A percentile compares a stretch with the other conserved stretches of the same genome.
Evolutionary conservation across 2,888 invertebrate species (phyloP).

Genomic region (Brassicogethes aeneus): DNA sequence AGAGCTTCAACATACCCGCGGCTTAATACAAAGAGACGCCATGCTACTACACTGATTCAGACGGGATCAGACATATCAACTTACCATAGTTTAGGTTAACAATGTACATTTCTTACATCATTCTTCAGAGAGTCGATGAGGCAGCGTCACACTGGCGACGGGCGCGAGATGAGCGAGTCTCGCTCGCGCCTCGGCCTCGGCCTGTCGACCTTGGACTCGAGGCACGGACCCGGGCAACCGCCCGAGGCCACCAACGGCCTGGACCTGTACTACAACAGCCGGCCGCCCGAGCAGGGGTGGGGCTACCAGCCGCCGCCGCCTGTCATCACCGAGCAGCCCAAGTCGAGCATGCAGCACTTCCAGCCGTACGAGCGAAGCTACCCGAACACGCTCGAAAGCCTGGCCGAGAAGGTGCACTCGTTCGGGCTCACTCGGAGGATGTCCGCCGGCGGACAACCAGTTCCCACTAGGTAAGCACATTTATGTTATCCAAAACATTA

Average conservation of each 20-base stretch:
- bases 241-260: constrained; percentile 50
- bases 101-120: too few species aligned
- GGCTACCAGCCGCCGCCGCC: constrained; percentile 78
- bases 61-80: too few species aligned
- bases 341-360: constrained; percentile 69
- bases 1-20: too few species aligned
- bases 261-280: constrained; percentile 67
- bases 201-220: constrained; percentile 54
- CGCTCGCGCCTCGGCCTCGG: constrained; percentile 66
- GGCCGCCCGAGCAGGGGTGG: constrained; percentile 55
- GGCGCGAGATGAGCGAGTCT: constrained; percentile 69
- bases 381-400: constrained; percentile 81
- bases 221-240: constrained; percentile 25
- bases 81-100: too few species aligned
- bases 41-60: too few species aligned
- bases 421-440: constrained; percentile 57
- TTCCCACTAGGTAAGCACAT: constrained; percentile 35
- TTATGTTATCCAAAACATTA: constrained; percentile 12
- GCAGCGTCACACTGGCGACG: constrained; percentile 59
- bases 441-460: constrained; percentile 57
- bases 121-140: constrained; percentile 38
- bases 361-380: constrained; percentile 81
- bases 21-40: too few species aligned
- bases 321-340: constrained; percentile 86
- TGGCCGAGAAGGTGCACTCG: constrained; percentile 88